Evolutionary conservation across 2,797 vertebrate genomes (phyloP).

Genomic region (Chanos chanos): DNA sequence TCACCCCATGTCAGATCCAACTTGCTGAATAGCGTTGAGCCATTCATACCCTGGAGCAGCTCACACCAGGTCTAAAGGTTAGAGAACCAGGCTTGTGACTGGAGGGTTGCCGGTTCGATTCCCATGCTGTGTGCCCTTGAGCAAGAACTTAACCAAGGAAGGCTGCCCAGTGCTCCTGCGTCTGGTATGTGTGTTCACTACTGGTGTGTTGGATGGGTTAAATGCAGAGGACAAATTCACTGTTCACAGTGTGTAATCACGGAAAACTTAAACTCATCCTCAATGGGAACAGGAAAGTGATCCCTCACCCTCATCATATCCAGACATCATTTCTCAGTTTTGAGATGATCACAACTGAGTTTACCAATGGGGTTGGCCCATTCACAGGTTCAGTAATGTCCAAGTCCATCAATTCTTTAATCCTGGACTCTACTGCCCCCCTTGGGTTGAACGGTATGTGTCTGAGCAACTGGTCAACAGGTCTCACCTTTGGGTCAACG

Average conservation of each 20-base stretch:
- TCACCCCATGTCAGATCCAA: slow-evolving; percentile 24
- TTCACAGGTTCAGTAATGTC: slow-evolving; percentile 16
- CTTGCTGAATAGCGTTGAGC: slow-evolving; percentile 19
- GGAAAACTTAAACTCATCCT: no score
- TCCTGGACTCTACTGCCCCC: background rate
- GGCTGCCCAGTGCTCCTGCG: no score
- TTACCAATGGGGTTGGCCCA: slow-evolving; percentile 21
- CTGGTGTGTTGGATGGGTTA: no score
- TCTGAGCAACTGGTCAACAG: slow-evolving; percentile 6
- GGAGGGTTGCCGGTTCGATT: no score
- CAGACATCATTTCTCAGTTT: slow-evolving; percentile 1
- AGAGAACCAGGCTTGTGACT: no score
- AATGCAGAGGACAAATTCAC: no score
- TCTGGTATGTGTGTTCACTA: no score
- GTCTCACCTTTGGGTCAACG: slow-evolving; percentile 4
- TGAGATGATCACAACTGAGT: slow-evolving; percentile 15
- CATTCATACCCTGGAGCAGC: slow-evolving; percentile 20
- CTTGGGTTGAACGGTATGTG: slow-evolving; percentile 4
- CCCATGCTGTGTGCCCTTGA: no score
- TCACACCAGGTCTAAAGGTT: no score
- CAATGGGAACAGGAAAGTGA: slow-evolving; percentile 12
- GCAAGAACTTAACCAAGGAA: no score
- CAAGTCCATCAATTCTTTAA: slow-evolving; percentile 5
- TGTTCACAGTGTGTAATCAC: no score
- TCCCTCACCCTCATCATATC: background rate